Evolutionary conservation across 1,140 invertebrate genomes (phyloP).

Genomic region (Habropoda laboriosa): DNA sequence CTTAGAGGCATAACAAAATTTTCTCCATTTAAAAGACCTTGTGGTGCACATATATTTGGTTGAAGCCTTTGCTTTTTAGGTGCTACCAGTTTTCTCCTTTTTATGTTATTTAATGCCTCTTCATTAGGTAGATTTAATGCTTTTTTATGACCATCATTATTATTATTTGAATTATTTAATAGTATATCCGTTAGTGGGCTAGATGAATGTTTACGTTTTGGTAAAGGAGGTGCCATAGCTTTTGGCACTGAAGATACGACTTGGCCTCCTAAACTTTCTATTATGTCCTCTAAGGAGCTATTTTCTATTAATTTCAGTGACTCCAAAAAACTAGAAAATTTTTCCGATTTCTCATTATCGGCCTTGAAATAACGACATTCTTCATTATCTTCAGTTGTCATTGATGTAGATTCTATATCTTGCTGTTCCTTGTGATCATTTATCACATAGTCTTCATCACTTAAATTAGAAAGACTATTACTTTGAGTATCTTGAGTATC

Average conservation of each 20-base stretch:
- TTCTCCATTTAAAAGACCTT: constrained; percentile 73
- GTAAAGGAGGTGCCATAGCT: constrained; percentile 70
- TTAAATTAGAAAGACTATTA: constrained; percentile 11
- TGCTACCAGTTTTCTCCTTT: constrained; percentile 73
- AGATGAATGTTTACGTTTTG: constrained; percentile 72
- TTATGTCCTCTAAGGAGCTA: constrained; percentile 65
- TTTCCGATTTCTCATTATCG: constrained; percentile 63
- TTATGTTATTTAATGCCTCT: constrained; percentile 55
- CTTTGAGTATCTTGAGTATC: neutral
- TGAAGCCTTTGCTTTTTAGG: constrained; percentile 68
- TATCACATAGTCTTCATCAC: neutral
- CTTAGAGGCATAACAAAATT: constrained; percentile 80
- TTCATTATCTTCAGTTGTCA: constrained; percentile 53
- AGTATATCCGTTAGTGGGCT: constrained; percentile 76
- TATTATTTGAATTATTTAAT: constrained; percentile 75
- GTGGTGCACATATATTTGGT: constrained; percentile 52
- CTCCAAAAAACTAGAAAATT: constrained; percentile 68
- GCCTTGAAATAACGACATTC: constrained; percentile 72
- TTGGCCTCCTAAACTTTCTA: constrained; percentile 65
- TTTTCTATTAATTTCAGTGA: constrained; percentile 48
- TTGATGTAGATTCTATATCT: constrained; percentile 28
- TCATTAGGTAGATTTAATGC: constrained; percentile 43
- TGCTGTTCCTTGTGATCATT: neutral
- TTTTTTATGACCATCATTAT: constrained; percentile 71
- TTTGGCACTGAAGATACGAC: constrained; percentile 57